Evolutionary conservation across 1,140 invertebrate genomes (phyloP), one percentile per base, ranked within the genome.

Genomic region (Ceratina australensis): DNA sequence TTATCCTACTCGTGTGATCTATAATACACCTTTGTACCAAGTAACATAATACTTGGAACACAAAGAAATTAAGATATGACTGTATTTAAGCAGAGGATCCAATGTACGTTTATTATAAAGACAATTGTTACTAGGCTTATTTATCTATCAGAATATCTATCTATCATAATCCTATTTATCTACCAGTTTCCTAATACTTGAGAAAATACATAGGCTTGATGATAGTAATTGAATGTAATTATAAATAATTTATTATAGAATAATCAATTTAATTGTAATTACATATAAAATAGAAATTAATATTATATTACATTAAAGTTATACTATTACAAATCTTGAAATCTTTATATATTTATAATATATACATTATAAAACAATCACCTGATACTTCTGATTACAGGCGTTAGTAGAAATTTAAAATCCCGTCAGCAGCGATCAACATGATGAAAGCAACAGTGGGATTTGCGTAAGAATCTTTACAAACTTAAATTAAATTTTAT

Each of bases 21-120:
- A 3, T 33, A 56, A 33, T 20, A 65, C 24, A 22, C 26, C 0
- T 16, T 18, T 24, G 22, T 10, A 47, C 47, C 15, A 49, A 18
- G 15, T 1, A 26, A 24, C 8, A 54, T 0, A 2, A 8, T 42
- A 33, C 56, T 26, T 26, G 2, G 26, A 4, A 42, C 16, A 8
- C 3, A 50, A 50, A 26, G 42, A 47, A 54, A 56, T 13, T 65
- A 24, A 26, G 24, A n/a, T 16, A 5, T 42, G 12, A 59, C 33
- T 16, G 49, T 59, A 13, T 52, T 52, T 42, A 47, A 71, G 47
- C 20, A 71, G 54, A 47, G 7, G n/a, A 1, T 42, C 3, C 16
- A 13, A 68, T 15, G 61, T 24, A 10, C 60, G 64, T 49, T 72
- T 72, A 20, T 72, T 77, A 69, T 54, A 63, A 69, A 65, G 47